Evolutionary conservation across 2,888 invertebrate genomes (phyloP).

Genomic region (Hermodice carunculata): DNA sequence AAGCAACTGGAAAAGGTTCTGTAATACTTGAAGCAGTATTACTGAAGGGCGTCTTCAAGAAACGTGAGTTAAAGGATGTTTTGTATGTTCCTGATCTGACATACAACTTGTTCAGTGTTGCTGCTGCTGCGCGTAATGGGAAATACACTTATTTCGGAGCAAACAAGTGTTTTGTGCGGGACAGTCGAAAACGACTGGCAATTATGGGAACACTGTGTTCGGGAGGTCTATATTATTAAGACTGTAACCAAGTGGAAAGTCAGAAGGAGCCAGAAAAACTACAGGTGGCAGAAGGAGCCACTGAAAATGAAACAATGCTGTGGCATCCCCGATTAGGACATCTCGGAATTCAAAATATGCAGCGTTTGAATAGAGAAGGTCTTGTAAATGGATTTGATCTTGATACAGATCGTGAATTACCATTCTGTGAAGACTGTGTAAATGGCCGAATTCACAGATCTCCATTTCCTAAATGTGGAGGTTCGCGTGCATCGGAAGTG

Average conservation of each 20-base stretch:
- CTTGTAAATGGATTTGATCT: neutral
- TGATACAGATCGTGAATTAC: neutral
- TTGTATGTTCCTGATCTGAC: slow-evolving; percentile 16
- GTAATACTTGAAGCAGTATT: slow-evolving; percentile 4
- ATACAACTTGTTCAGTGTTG: slow-evolving; percentile 18
- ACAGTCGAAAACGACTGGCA: no score
- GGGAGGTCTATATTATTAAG: no score
- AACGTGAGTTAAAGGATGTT: slow-evolving; percentile 10
- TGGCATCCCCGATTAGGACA: no score
- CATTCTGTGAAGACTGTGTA: slow-evolving; percentile 7
- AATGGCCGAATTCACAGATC: neutral
- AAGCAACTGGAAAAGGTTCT: slow-evolving; percentile 13
- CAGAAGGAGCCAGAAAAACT: no score
- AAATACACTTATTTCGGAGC: no score
- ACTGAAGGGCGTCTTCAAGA: neutral
- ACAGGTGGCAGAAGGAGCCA: no score
- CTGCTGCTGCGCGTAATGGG: neutral
- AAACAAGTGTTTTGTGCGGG: no score
- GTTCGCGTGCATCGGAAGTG: neutral
- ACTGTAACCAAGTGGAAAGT: no score
- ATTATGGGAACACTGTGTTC: no score
- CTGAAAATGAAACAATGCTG: no score
- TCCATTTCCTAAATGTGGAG: neutral
- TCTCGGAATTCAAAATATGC: neutral
- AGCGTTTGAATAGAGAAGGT: neutral